A percentile compares a stretch with the other conserved stretches of the same genome.
Evolutionary conservation across 2,113 vertebrate genomes (phyloP).

Genomic region (Paramormyrops kingsleyae): DNA sequence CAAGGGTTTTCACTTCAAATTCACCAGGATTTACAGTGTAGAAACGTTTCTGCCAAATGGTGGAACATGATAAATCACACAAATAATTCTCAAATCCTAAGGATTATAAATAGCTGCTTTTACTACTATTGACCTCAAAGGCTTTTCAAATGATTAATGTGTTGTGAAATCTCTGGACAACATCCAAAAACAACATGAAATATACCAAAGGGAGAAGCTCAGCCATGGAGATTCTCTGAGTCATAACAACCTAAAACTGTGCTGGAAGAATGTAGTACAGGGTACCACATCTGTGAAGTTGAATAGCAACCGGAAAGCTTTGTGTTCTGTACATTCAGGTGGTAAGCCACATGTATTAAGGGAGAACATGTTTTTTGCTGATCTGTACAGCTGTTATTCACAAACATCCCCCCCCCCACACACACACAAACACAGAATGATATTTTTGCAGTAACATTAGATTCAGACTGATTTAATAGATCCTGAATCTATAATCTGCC

Average conservation of each 20-base stretch:
- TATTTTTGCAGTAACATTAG: background rate
- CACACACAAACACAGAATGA: too few species aligned
- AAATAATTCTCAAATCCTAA: slow-evolving; percentile 12
- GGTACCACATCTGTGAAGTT: background rate
- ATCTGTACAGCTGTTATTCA: background rate
- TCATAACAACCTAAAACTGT: background rate
- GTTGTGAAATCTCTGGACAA: background rate
- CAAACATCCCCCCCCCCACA: background rate
- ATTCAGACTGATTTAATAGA: background rate
- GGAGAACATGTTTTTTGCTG: background rate
- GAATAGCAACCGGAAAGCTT: background rate
- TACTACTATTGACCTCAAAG: background rate
- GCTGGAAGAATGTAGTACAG: background rate
- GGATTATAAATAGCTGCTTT: background rate
- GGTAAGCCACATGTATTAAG: background rate
- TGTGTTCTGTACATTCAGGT: background rate
- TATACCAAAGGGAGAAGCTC: background rate
- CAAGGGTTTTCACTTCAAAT: background rate
- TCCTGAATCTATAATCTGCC: background rate
- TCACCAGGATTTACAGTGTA: slow-evolving; percentile 2
- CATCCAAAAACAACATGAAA: background rate
- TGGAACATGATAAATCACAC: background rate
- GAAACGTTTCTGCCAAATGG: slow-evolving; percentile 6
- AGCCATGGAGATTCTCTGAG: background rate
- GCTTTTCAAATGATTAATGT: background rate